A percentile compares a stretch with the other conserved stretches of the same genome.
Conservation (phyloP, 2,888 invertebrate species). For the Tenthredo amoena region DNA sequence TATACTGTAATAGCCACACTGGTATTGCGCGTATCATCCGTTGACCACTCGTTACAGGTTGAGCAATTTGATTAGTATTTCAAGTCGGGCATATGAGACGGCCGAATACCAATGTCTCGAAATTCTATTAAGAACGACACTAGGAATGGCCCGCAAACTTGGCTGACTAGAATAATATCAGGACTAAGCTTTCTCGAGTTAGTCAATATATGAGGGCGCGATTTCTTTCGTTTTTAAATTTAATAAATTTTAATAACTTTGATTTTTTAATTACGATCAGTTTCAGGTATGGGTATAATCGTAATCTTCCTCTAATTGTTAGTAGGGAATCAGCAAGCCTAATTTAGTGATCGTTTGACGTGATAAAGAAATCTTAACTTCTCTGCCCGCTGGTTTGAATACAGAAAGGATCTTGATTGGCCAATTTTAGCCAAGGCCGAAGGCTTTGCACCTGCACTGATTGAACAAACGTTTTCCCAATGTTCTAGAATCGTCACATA, state of each 20-base stretch:
- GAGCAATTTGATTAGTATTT: constrained; percentile 66
- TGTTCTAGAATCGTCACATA: constrained; percentile 1
- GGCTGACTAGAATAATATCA: constrained; percentile 53
- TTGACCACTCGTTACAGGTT: constrained; percentile 54
- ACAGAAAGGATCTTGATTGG: constrained; percentile 33
- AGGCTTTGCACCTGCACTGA: neutral
- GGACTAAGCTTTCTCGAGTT: constrained; percentile 52
- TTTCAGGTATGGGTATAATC: neutral
- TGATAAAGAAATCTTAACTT: constrained; percentile 8
- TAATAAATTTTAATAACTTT: neutral
- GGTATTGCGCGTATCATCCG: constrained; percentile 60
- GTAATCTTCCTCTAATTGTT: neutral
- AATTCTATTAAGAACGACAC: constrained; percentile 61
- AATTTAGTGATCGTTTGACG: neutral
- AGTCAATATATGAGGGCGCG: constrained; percentile 26
- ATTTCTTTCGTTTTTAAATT: neutral
- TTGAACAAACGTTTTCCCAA: constrained; percentile 24
- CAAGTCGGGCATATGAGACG: constrained; percentile 59
- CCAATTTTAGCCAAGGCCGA: constrained; percentile 30
- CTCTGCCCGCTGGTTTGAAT: neutral
- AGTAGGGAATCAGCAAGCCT: neutral
- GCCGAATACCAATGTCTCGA: constrained; percentile 65
- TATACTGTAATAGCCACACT: constrained; percentile 32
- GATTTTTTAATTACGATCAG: neutral
- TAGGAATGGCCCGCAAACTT: constrained; percentile 45